Evolutionary conservation across 2,797 vertebrate species (phyloP).

Genomic region (Peromyscus melanophrys): DNA sequence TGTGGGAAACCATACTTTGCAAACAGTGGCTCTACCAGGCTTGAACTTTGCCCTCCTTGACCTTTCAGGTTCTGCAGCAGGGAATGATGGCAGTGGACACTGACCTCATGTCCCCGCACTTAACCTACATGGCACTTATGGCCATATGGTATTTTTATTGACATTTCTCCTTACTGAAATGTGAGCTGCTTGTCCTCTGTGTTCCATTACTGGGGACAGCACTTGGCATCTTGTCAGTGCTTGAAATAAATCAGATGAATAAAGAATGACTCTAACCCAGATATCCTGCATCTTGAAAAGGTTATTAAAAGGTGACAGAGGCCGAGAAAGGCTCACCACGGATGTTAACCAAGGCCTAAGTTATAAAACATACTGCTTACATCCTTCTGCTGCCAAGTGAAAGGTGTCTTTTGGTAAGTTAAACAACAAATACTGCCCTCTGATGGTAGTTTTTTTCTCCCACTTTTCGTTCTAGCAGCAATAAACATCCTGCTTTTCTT

Average conservation of each 20-base stretch:
- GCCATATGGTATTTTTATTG: background rate
- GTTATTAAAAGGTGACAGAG: slow-evolving; percentile 32
- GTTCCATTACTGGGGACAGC: background rate
- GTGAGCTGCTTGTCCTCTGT: background rate
- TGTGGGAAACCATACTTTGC: background rate
- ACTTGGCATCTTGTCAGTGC: background rate
- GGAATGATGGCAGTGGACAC: background rate
- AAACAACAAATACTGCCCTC: slow-evolving; percentile 68
- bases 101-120: background rate
- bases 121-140: background rate
- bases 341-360: background rate
- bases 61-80: slow-evolving; percentile 12
- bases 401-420: slow-evolving; percentile 28
- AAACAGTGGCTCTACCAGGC: background rate
- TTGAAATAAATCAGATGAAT: background rate
- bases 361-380: background rate
- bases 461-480: slow-evolving; percentile 43
- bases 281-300: background rate
- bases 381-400: slow-evolving; percentile 3
- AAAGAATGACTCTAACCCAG: background rate
- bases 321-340: background rate
- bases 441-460: slow-evolving; percentile 13
- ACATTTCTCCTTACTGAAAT: background rate
- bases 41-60: background rate
- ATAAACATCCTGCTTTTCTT: background rate